phyloP scores from a whole-genome alignment of 23 tunicate genomes.

The Ciona savignyi region DNA sequence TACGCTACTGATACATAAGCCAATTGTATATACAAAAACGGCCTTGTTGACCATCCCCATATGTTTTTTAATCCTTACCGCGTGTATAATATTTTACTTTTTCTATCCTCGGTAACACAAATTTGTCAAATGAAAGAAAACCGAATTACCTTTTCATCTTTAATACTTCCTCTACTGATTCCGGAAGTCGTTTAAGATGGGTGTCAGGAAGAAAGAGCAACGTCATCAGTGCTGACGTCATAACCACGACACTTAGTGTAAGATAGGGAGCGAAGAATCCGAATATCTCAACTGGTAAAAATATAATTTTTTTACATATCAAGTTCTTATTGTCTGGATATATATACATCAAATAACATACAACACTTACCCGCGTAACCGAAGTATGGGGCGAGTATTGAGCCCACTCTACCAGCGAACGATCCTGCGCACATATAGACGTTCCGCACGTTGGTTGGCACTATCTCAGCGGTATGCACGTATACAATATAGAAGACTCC shows the following conservation, averaged over 20 bases:
- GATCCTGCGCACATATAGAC: too few relatives aligned
- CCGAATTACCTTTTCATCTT: constrained; percentile 25
- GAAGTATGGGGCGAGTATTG: constrained; percentile 13
- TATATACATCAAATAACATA: too few relatives aligned
- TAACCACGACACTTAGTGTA: constrained; percentile 8
- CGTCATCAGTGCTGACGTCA: constrained; percentile 7
- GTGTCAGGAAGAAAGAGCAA: constrained; percentile 32
- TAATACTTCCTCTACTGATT: constrained; percentile 28
- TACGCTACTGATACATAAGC: too few relatives aligned
- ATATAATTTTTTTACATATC: too few relatives aligned
- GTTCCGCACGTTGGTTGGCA: constrained; percentile 15
- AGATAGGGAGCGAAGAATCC: constrained; percentile 29
- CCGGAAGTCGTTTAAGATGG: constrained; percentile 12
- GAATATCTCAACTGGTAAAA: too few relatives aligned
- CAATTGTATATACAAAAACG: too few relatives aligned
- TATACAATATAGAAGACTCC: constrained; percentile 28
- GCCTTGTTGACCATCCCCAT: too few relatives aligned
- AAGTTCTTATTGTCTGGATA: neutral
- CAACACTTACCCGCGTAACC: constrained; percentile 17
- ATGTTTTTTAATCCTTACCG: too few relatives aligned
- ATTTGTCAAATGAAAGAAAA: too few relatives aligned
- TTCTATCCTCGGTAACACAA: too few relatives aligned
- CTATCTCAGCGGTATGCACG: constrained; percentile 23
- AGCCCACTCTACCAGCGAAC: constrained; percentile 13
- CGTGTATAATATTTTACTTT: too few relatives aligned